These are phyloP conservation scores for roundworm (Caenorhabditis elegans) DNA, from an alignment of 1,140 invertebrate genomes.

Conservation along the genomic window WBcel235 BX284606.5:10627001-10627500, in stretches of 20 bases:
- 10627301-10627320: too few relatives aligned
- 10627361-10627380: too few relatives aligned
- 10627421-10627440: slow-evolving; percentile 33
- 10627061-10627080: slow-evolving; percentile 43
- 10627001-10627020: slow-evolving; percentile 43
- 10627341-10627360: too few relatives aligned
- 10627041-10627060: slow-evolving; percentile 32
- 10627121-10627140: too few relatives aligned
- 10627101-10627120: slow-evolving; percentile 36
- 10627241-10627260: too few relatives aligned
- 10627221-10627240: too few relatives aligned
- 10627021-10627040: slow-evolving; percentile 47
- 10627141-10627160: too few relatives aligned
- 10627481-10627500: slow-evolving; percentile 44
- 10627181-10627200: too few relatives aligned
- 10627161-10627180: too few relatives aligned
- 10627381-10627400: not conserved
- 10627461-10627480: slow-evolving; percentile 48
- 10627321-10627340: too few relatives aligned
- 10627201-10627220: too few relatives aligned
- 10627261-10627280: too few relatives aligned
- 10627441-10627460: slow-evolving; percentile 45
- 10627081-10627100: slow-evolving; percentile 42
- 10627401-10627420: not conserved
- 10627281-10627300: not conserved